These are phyloP conservation scores for Himalopsyche japonica DNA, from an alignment of 2,888 invertebrate genomes.

Conservation along the genomic window DNA sequence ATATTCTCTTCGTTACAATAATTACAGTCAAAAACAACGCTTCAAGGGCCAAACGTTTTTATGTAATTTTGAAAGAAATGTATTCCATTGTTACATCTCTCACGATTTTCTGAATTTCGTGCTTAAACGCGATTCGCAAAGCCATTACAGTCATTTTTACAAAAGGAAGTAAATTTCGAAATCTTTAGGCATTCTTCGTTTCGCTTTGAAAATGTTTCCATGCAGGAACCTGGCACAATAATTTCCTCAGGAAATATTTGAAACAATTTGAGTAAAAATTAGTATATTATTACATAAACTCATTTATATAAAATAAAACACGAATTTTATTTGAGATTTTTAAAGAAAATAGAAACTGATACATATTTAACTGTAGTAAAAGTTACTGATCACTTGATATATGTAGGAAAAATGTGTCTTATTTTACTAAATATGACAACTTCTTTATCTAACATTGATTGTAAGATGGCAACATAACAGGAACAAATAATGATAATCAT, in stretches of 20 bases:
- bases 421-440: too few species aligned
- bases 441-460: too few species aligned
- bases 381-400: too few species aligned
- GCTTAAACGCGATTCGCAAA: neutral
- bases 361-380: too few species aligned
- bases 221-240: neutral
- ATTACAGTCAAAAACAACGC: neutral
- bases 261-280: too few species aligned
- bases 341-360: too few species aligned
- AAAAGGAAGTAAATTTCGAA: neutral
- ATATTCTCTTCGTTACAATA: neutral
- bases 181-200: neutral
- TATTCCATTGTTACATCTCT: neutral
- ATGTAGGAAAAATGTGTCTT: too few species aligned
- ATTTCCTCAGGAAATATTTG: neutral
- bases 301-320: too few species aligned
- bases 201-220: neutral
- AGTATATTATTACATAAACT: too few species aligned
- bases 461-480: too few species aligned
- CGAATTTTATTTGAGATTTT: too few species aligned
- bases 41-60: neutral
- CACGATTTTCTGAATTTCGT: neutral
- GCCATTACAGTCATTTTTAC: neutral
- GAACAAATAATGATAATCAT: too few species aligned
- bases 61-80: neutral